Conservation (phyloP, 2,888 invertebrate genomes). For the Agrotis exclamationis region DNA sequence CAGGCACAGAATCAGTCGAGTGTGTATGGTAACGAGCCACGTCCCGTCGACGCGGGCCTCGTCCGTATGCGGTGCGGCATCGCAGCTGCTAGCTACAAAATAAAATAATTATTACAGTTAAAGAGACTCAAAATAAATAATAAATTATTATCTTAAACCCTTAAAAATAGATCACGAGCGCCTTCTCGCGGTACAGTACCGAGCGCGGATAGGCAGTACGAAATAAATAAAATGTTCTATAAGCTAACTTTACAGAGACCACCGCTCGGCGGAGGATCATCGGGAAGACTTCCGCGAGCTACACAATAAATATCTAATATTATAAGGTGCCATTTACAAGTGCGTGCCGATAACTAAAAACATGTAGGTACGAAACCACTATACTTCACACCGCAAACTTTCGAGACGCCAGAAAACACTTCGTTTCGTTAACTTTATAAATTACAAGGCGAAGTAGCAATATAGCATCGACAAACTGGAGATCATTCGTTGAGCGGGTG, state of each 20-base stretch:
- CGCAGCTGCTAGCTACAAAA: conserved; percentile 87
- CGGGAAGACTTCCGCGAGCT: conserved; percentile 91
- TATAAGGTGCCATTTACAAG: conserved; percentile 91
- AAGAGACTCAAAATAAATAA: conserved; percentile 91
- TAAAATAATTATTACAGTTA: conserved; percentile 89
- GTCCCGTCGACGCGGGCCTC: conserved; percentile 88
- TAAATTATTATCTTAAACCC: conserved; percentile 91
- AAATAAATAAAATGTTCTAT: conserved; percentile 91
- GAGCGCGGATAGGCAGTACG: conserved; percentile 90
- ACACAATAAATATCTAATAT: conserved; percentile 90
- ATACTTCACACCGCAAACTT: conserved; percentile 90
- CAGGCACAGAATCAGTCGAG: conserved; percentile 75
- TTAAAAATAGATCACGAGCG: conserved; percentile 91
- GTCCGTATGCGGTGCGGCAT: conserved; percentile 89
- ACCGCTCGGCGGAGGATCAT: conserved; percentile 91
- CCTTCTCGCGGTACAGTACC: conserved; percentile 90
- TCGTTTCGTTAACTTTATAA: conserved; percentile 83
- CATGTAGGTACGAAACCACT: conserved; percentile 81
- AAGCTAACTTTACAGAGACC: conserved; percentile 91
- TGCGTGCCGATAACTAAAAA: conserved; percentile 89
- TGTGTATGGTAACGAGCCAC: conserved; percentile 78
- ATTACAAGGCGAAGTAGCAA: conserved; percentile 87
- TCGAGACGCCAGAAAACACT: conserved; percentile 90
- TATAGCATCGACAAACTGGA: conserved; percentile 89
- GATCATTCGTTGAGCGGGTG: conserved; percentile 91